Conservation (phyloP, 2,797 vertebrate species). For the Saxicola maurus region DNA sequence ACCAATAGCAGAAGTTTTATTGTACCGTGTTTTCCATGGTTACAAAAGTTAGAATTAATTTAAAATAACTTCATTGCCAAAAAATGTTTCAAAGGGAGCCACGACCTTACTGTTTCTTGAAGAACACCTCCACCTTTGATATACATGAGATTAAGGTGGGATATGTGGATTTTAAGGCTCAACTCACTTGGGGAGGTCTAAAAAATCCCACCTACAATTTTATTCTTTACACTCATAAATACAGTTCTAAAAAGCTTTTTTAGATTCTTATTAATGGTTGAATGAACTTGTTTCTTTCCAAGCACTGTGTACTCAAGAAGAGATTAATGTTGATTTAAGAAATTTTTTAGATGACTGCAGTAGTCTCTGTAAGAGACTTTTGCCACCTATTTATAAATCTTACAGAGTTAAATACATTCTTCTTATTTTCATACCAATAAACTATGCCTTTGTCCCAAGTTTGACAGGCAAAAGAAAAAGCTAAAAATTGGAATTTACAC, state of each 20-base stretch:
- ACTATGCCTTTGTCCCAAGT: background rate
- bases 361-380: background rate
- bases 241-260: background rate
- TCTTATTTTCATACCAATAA: background rate
- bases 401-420: background rate
- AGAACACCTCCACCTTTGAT: background rate
- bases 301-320: background rate
- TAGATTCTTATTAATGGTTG: background rate
- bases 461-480: background rate
- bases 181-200: background rate
- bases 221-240: background rate
- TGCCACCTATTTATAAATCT: background rate
- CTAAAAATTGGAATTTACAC: background rate
- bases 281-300: background rate
- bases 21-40: background rate
- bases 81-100: background rate
- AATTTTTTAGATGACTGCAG: background rate
- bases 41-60: background rate
- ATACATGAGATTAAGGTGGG: background rate
- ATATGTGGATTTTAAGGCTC: background rate
- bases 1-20: background rate
- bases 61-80: background rate
- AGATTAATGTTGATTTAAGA: background rate
- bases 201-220: background rate
- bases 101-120: background rate